Base-by-base conservation (phyloP, 2,888 invertebrate species). In the Bruchidius siliquastri region DNA sequence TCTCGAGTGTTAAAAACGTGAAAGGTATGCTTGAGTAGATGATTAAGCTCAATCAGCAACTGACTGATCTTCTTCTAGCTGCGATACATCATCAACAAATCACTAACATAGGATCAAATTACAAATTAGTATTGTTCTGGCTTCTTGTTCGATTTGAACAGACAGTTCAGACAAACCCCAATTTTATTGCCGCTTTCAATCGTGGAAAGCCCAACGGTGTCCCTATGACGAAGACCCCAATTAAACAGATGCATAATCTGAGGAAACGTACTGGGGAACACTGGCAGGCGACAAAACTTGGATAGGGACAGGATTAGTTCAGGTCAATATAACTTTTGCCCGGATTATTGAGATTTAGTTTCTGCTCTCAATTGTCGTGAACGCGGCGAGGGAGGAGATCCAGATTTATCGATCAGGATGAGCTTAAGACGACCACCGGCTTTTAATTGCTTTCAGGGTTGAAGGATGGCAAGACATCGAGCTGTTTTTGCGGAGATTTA, bases 291-390 rank as follows among this genome's bases (percentile, higher is more conserved):
- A 73, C 76, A 76, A 79, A 79, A 79, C 78, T 79, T 77, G 76
- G 77, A 76, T 74, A 77, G 76, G 77, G 78, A 49, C 49, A 13
- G 49, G 49, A 49, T 82, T 81, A 82, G 79, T 78, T 77, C 81
- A 80, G 82, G 83, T 83, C 82, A 83, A 83, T 83, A 83, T 82
- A 83, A 83, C 83, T 78, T 83, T 83, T 79, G 80, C 77, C 77
- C 79, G 49, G 82, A 83, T 83, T 83, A 83, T 82, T 82, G 80
- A 80, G 81, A 83, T 81, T 83, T 81, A 80, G 81, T 78, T 81
- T 49, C 49, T n/a, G 21, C 69, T 26, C 69, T 18, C 26, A 18
- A 69, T 69, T 69, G 69, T 22, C 22, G 21, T 3, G 22, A 26
- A 6, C 21, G 18, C n/a, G 21, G 21, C 20, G 22, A n/a, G 69